Conservation (phyloP, 2,113 vertebrate species). For the Crotalus helleri region DNA sequence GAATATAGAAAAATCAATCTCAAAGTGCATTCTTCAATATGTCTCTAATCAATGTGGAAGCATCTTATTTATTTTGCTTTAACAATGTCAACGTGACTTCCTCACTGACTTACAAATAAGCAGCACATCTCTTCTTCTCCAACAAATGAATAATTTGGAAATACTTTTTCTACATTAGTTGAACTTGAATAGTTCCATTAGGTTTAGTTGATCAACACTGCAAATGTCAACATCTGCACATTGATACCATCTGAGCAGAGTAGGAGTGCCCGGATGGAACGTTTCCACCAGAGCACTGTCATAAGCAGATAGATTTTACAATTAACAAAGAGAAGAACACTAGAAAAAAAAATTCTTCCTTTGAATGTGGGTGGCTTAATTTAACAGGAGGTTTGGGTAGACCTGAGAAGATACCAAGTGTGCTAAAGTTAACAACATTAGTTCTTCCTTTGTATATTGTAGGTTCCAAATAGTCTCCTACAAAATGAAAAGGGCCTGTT, state of each 20-base stretch:
- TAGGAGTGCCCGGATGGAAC: constrained; percentile 10
- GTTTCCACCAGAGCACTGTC: constrained; percentile 26
- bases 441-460: constrained; percentile 23
- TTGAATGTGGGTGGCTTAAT: constrained; percentile 5
- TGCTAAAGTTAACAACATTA: constrained; percentile 6
- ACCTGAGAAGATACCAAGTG: not conserved
- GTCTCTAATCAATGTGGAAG: not conserved
- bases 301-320: constrained; percentile 31
- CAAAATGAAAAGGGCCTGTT: not conserved
- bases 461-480: not conserved
- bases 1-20: not conserved
- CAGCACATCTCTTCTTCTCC: not conserved
- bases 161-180: not conserved
- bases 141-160: not conserved
- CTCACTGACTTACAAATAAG: not conserved
- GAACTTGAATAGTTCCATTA: not conserved
- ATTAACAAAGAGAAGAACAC: constrained; percentile 15
- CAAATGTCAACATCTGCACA: not conserved
- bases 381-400: constrained; percentile 21
- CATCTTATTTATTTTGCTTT: not conserved
- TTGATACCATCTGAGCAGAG: not conserved
- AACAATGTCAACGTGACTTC: not conserved
- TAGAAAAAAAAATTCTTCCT: not conserved
- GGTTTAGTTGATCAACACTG: not conserved
- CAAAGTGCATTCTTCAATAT: not conserved